Evolutionary conservation across 2,888 invertebrate genomes (phyloP), one percentile per base, ranked within the genome.

Genomic region (Marasmarcha lunaedactyla): DNA sequence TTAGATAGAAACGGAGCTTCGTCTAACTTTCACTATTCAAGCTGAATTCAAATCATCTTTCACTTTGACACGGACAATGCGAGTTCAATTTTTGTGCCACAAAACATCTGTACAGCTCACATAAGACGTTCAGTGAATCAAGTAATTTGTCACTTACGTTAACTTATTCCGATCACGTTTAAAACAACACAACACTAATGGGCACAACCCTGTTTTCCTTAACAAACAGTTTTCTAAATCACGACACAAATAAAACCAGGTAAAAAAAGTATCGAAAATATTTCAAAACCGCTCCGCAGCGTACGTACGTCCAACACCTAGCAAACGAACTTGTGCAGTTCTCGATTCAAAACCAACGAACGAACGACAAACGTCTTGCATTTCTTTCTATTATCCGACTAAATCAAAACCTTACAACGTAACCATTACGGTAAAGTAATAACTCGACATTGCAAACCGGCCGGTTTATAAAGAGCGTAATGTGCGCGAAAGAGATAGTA

Each of bases 301-400:
- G 37, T 39, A 59, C 56, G 61, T 52, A 69, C 74, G 59, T 69
- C 74, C 59, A 60, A 61, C 71, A 58, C 61, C 63, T 62, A 54
- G 61, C 65, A 68, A 68, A 71, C 72, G 67, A 76, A 74, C 74
- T 71, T 66, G 69, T 52, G 13, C 34, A 12, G 34, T 15, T 13
- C 25, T 33, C 11, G 33, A 7, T 36, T 12, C 14, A 6, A 34
- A 30, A 54, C 58, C 53, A 52, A 20, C 20, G 20, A 20, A 3
- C n/a, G n/a, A n/a, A n/a, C n/a, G n/a, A n/a, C n/a, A n/a, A 50
- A 50, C 57, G 53, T 57, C 64, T 55, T 57, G 53, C 59, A 54
- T 69, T 64, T 64, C 65, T 57, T 59, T 63, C 57, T 66, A 64
- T 55, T 60, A 72, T 38, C 51, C 70, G 40, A 52, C 58, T 50